Evolutionary conservation across 2,797 vertebrate genomes (phyloP).

Genomic region (Phylloscopus collybita): DNA sequence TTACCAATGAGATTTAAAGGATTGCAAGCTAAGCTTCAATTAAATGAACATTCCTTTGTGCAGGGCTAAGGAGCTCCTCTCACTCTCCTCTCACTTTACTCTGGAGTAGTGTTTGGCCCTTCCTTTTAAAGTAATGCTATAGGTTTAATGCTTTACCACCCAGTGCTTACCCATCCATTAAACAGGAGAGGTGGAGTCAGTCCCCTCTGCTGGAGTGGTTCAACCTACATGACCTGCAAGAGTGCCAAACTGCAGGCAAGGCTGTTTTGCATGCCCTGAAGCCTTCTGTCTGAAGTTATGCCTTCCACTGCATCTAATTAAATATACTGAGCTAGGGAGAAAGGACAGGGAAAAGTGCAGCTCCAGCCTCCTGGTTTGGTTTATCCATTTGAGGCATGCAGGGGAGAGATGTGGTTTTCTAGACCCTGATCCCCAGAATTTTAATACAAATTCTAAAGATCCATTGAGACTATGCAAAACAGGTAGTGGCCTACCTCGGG

Average conservation of each 20-base stretch:
- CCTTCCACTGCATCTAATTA: not conserved
- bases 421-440: not conserved
- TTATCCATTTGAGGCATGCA: not conserved
- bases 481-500: not conserved
- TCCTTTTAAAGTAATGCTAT: not conserved
- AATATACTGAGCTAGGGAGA: not conserved
- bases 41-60: not conserved
- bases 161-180: not conserved
- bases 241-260: not conserved
- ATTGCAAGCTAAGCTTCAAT: constrained; percentile 14
- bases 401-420: not conserved
- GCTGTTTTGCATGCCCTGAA: not conserved
- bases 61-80: not conserved
- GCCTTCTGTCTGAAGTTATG: not conserved
- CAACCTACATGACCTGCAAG: not conserved
- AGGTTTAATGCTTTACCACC: not conserved
- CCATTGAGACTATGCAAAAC: not conserved
- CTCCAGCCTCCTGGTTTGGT: not conserved
- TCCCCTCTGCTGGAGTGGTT: not conserved
- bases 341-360: not conserved
- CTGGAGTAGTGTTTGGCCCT: not conserved
- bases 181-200: not conserved
- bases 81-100: not conserved
- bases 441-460: not conserved
- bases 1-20: not conserved